Conservation (phyloP, 2,113 vertebrate species). For the Leucosticte australis region DNA sequence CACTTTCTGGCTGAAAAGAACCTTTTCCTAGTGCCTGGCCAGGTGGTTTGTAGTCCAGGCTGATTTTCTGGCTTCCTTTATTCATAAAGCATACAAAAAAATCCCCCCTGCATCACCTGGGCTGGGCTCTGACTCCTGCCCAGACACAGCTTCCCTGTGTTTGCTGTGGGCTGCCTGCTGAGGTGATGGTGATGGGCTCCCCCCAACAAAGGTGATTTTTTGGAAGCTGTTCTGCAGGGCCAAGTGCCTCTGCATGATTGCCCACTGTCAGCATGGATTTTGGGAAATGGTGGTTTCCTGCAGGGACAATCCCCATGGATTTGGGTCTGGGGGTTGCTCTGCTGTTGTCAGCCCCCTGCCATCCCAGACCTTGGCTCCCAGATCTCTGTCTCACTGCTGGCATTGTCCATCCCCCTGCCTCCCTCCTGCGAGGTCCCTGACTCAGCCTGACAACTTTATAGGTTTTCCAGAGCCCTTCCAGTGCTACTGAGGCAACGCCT, state of each 20-base stretch:
- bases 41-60: background rate
- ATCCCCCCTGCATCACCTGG: background rate
- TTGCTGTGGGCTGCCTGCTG: background rate
- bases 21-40: background rate
- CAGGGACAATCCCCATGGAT: background rate
- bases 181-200: background rate
- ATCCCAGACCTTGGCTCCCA: background rate
- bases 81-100: background rate
- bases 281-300: background rate
- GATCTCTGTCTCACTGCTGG: background rate
- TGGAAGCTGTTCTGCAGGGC: background rate
- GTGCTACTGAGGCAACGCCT: background rate
- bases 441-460: background rate
- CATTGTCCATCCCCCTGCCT: background rate
- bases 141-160: background rate
- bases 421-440: background rate
- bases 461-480: background rate
- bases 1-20: background rate
- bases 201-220: rapidly evolving
- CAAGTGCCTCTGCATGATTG: rapidly evolving
- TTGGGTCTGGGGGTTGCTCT: background rate
- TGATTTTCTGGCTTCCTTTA: background rate
- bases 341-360: background rate
- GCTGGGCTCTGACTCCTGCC: background rate
- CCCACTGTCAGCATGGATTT: background rate